phyloP scores from a whole-genome alignment of 2,113 vertebrate species.

The Microcebus lehilahytsara region DNA sequence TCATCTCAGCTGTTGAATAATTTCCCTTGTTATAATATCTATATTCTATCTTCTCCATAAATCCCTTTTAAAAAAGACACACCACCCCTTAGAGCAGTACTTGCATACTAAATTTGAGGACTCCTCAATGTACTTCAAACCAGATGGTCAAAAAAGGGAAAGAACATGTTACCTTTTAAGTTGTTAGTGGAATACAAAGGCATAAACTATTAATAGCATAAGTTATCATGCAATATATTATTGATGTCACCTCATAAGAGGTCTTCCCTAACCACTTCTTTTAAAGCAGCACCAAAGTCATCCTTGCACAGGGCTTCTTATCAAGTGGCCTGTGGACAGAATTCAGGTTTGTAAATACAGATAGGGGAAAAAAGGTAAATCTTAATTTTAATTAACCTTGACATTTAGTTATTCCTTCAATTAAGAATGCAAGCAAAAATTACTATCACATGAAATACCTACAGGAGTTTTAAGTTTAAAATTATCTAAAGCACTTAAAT shows the following conservation, averaged over 20 bases:
- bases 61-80: not conserved
- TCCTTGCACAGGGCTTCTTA: not conserved
- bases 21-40: not conserved
- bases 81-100: not conserved
- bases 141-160: not conserved
- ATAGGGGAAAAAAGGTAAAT: too few relatives aligned
- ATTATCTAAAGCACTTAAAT: not conserved
- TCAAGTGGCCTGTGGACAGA: not conserved
- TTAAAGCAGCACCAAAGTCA: not conserved
- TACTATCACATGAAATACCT: not conserved
- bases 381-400: not conserved
- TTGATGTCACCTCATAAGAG: not conserved
- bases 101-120: not conserved
- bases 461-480: not conserved
- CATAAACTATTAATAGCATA: not conserved
- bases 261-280: not conserved
- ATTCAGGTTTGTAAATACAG: not conserved
- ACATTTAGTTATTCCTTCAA: not conserved
- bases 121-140: slow-evolving; percentile 16
- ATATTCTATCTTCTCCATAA: not conserved
- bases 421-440: not conserved
- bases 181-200: not conserved
- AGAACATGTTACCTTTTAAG: not conserved
- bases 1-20: not conserved
- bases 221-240: not conserved